Conservation (phyloP, 2,888 invertebrate species). For the Eurytoma adleriae region DNA sequence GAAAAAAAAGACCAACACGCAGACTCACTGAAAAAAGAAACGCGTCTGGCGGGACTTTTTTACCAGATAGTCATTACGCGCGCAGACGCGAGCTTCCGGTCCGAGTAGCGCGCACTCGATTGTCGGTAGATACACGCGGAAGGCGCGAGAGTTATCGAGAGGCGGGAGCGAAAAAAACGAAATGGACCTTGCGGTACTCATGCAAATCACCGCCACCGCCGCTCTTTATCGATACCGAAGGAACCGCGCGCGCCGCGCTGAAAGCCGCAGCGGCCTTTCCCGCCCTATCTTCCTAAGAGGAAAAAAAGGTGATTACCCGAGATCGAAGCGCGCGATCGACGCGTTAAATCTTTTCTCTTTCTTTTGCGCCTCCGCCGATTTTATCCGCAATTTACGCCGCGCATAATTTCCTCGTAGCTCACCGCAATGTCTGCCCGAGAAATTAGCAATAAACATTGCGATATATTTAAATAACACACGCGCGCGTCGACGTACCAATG, state of each 20-base stretch:
- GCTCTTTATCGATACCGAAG: conserved; percentile 14
- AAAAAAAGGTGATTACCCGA: neutral
- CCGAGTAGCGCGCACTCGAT: neutral
- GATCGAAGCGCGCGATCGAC: neutral
- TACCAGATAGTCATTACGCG: neutral
- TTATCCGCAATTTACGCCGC: neutral
- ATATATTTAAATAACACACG: neutral
- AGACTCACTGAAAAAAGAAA: neutral
- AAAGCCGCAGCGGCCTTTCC: neutral
- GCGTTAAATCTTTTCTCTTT: neutral
- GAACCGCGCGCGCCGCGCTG: neutral
- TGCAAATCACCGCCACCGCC: conserved; percentile 30
- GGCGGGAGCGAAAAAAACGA: conserved; percentile 13
- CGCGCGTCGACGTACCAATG: too few relatives aligned
- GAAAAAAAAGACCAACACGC: neutral
- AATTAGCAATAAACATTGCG: neutral
- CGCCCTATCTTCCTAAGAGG: neutral
- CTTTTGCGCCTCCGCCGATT: neutral
- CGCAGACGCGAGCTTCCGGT: neutral
- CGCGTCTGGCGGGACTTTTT: neutral
- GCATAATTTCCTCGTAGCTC: neutral
- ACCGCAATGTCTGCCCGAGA: neutral
- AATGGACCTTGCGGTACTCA: conserved; percentile 33
- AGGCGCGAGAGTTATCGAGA: neutral
- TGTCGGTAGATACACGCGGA: neutral